Evolutionary conservation across 2,113 vertebrate genomes (phyloP).

Genomic region (Tursiops truncatus): DNA sequence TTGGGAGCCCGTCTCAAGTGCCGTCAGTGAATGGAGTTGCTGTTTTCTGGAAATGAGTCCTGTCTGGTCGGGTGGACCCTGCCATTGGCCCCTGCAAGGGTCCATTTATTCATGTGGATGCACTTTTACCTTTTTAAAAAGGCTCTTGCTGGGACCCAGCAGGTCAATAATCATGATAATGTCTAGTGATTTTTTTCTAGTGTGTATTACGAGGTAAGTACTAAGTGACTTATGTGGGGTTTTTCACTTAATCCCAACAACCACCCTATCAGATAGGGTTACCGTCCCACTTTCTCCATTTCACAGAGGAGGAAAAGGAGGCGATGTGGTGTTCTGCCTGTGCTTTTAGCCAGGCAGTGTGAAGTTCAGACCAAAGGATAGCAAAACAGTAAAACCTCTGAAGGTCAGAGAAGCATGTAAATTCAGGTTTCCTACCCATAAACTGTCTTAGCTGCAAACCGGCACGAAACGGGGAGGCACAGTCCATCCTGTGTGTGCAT

Average conservation of each 20-base stretch:
- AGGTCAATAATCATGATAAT: accelerated
- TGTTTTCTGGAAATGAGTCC: no score
- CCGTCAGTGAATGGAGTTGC: accelerated
- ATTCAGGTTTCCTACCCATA: background rate
- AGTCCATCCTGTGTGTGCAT: accelerated
- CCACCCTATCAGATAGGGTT: background rate
- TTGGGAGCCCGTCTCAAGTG: accelerated
- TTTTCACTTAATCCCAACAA: background rate
- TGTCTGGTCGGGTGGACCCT: background rate
- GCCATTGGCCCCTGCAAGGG: background rate
- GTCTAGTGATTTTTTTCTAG: background rate
- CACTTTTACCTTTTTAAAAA: background rate
- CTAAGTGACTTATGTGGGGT: no score
- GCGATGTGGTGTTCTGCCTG: background rate
- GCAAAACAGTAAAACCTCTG: background rate
- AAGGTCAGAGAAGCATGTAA: background rate
- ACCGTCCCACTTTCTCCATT: background rate
- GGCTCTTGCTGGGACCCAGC: background rate
- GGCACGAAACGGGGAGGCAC: accelerated
- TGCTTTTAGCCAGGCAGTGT: background rate
- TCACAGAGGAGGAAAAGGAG: background rate
- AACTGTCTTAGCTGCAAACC: background rate
- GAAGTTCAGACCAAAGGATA: background rate
- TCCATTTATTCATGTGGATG: accelerated
- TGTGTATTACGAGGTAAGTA: background rate